Evolutionary conservation across 2,888 invertebrate genomes (phyloP).

Genomic region (Melanargia galathea): DNA sequence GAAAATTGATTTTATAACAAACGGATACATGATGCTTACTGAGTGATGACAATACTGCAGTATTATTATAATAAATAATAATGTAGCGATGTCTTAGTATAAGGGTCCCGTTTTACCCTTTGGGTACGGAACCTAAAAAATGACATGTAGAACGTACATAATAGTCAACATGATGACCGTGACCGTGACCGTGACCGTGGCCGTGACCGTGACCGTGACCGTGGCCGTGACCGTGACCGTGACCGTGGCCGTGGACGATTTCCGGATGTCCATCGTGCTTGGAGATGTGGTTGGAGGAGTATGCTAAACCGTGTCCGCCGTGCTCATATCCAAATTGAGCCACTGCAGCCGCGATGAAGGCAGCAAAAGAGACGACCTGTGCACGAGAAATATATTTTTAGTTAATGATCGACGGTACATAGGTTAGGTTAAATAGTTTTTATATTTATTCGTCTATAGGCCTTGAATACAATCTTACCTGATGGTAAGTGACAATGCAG

Average conservation of each 20-base stretch:
- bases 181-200: conserved; percentile 41
- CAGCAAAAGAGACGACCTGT: conserved; percentile 40
- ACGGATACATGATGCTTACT: neutral
- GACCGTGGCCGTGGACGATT: conserved; percentile 47
- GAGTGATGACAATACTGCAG: too few relatives aligned
- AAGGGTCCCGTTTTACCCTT: too few relatives aligned
- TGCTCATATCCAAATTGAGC: conserved; percentile 29
- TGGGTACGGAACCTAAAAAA: too few relatives aligned
- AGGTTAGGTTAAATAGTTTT: neutral
- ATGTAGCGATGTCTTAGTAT: too few relatives aligned
- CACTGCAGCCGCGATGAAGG: conserved; percentile 36
- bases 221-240: conserved; percentile 45
- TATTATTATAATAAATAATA: too few relatives aligned
- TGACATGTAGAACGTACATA: conserved; percentile 18
- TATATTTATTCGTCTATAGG: too few relatives aligned
- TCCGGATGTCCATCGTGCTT: conserved; percentile 60
- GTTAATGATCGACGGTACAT: neutral
- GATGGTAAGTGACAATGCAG: too few relatives aligned
- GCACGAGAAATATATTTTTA: too few relatives aligned
- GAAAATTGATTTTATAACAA: neutral
- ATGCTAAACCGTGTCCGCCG: conserved; percentile 57
- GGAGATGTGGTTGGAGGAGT: conserved; percentile 63
- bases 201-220: conserved; percentile 49
- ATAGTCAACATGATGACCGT: conserved; percentile 45
- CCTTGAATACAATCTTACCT: too few relatives aligned